Evolutionary conservation across 53 echinoderm and acorn worm genomes (phyloP), one percentile per base, ranked within the genome.

Genomic region (Crossaster papposus): DNA sequence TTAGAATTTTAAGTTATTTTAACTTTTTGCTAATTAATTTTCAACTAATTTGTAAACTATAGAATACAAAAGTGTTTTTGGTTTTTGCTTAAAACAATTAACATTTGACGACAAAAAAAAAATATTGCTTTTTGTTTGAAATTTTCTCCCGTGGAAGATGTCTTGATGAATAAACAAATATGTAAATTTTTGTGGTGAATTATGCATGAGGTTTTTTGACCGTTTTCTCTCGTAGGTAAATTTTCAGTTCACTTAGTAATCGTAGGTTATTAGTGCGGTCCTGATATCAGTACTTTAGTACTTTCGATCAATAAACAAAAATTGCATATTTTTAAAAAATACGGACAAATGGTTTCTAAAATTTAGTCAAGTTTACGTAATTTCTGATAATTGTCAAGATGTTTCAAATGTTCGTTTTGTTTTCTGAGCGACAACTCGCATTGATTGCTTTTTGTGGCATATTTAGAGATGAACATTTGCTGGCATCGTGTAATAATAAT

Each of bases 111-210:
- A 8, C 2, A 23, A 23, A 11, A 11, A 68, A 10, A 68, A 68
- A 68, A 7, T 24, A 14, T 24, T 2, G 58, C 12, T 20, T 20
- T 68, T 68, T 35, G 15, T 35, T 74, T 35, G 15, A 74, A 74
- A 7, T 74, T 74, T 74, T 36, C 37, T 65, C 68, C 35, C 33
- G 9, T 37, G 55, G 87, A 58, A 75, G 34, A 23, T 10, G 32
- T 87, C 87, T 10, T 73, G 29, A 51, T n/a, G 44, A 80, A 54
- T 80, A 55, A 80, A 30, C 54, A 86, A 87, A 87, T 77, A 62
- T 87, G 76, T 87, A 87, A 44, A 87, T 77, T 87, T 80, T 75
- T 87, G 87, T 87, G 87, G 77, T 87, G 77, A 75, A 63, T 77
- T 76, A 76, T 87, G 87, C 87, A 87, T 87, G 87, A 75, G 36